Base-by-base conservation (phyloP, 1,140 invertebrate species). In the Drosophila navojoa region DNA sequence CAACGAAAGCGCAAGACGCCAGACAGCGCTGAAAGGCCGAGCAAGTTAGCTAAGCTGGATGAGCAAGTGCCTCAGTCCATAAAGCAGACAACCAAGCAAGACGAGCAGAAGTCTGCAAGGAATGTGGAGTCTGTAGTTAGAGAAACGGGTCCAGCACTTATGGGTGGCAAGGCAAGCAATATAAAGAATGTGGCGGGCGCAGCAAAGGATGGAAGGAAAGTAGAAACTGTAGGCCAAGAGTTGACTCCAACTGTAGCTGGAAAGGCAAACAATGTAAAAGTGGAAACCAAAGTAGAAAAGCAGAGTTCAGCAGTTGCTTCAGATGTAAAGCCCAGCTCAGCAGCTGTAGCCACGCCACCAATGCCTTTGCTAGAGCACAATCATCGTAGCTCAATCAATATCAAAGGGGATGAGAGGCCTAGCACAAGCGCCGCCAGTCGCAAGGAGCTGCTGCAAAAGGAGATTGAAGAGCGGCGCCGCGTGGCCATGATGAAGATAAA, bases 401-500 rank as follows among this genome's bases (percentile, higher is more conserved):
- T 35, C 10, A 6, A 19, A 1, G 11, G 7, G 0, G 63, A 35
- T 5, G 77, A 85, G 27, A 35, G 52, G 13, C 87, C 87, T 6
- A 81, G 66, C 45, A 87, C 80, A 11, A 90, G 82, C 38, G 53
- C 29, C 3, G 27, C 32, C 0, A 27, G 35, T 2, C 69, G 82
- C 10, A 78, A 73, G 7, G 70, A 77, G 22, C n/a, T 79, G 5
- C 25, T 82, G 0, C 68, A 16, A 7, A 71, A 57, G n/a, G 19
- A 77, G 69, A 82, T 87, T 2, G 82, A 67, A 0, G 73, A 84
- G 27, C 79, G 79, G 10, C 76, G 79, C 3, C 71, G 49, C 10
- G 29, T 63, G 16, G 84, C 84, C 0, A 40, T 80, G 5, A 52
- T 77, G 55, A 87, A 87, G 62, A 81, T 86, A 0, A 78, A 79